Evolutionary conservation across 2,113 vertebrate species (phyloP), one percentile per base, ranked within the genome.

Genomic region (Nothoprocta pentlandii): DNA sequence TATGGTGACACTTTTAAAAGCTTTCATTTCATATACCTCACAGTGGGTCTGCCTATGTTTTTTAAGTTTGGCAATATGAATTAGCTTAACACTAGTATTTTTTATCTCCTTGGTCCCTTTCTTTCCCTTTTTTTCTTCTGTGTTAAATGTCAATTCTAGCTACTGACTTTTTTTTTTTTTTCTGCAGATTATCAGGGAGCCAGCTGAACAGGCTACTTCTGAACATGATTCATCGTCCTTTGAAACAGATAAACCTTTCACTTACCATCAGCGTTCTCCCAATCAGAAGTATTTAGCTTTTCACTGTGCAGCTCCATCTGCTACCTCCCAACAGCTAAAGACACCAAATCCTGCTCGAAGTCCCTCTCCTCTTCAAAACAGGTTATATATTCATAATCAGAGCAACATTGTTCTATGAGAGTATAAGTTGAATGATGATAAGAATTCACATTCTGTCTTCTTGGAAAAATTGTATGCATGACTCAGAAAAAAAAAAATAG

Each of bases 181-280:
- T 87, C 85, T 44, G 41, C 75, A 97, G 96, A 80, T 95, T 80
- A 85, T 94, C 84, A 95, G 80, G 91, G 96, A 97, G 74, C 96
- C 90, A 49, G 88, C 94, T 61, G 94, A 95, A 71, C 71, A 88
- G 11, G 85, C 92, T 58, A 8, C 84, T 66, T 83, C 94, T 58
- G 91, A 80, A 82, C 82, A 61, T 67, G 59, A 90, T 34, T 70
- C 87, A 58, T 63, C 90, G 20, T 88, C 76, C 77, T 84, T 89
- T 66, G 74, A 77, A 73, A 75, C 80, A 36, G 92, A 74, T 68
- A 74, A 89, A 39, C 84, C 56, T 81, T 51, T 64, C 83, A 91
- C 73, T 83, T 67, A 61, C 59, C 77, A 9, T 0, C 34, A n/a
- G 56, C 47, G 44, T 61, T 22, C 34, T 56, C 15, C 34, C 44